phyloP scores from a whole-genome alignment of 1,140 invertebrate genomes.

The Teleogryllus occipitalis region DNA sequence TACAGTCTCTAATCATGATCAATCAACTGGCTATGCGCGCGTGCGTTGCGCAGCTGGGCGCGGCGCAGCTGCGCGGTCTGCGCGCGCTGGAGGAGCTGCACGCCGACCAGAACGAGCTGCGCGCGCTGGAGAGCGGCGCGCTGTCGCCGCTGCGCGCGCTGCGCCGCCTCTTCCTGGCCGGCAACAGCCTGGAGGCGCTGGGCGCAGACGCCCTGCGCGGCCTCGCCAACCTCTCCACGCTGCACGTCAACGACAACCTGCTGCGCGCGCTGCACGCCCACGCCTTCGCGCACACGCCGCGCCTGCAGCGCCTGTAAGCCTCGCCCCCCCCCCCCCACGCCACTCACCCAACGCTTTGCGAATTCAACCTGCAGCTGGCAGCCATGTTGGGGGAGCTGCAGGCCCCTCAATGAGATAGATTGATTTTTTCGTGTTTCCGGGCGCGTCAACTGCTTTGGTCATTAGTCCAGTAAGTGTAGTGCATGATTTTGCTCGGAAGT shows the following conservation, averaged over 20 bases:
- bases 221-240: constrained; percentile 44
- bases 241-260: constrained; percentile 54
- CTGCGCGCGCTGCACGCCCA: constrained; percentile 41
- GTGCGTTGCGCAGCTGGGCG: constrained; percentile 37
- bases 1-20: no score
- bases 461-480: no score
- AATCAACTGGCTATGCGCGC: no score
- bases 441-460: no score
- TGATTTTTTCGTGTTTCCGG: no score
- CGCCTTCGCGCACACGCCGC: constrained; percentile 40
- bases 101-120: constrained; percentile 49
- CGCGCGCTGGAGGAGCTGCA: constrained; percentile 45
- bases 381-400: no score
- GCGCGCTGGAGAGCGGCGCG: constrained; percentile 39
- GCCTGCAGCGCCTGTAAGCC: constrained; percentile 43
- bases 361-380: no score
- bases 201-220: constrained; percentile 44
- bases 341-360: no score
- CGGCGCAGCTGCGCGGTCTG: constrained; percentile 42
- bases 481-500: no score
- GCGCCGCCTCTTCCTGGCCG: constrained; percentile 50
- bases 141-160: constrained; percentile 40
- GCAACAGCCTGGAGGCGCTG: constrained; percentile 47
- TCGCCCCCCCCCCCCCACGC: no score
- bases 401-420: no score